Conservation (phyloP, 92 coral and sea anemone species). For the Pocillopora meandrina region DNA sequence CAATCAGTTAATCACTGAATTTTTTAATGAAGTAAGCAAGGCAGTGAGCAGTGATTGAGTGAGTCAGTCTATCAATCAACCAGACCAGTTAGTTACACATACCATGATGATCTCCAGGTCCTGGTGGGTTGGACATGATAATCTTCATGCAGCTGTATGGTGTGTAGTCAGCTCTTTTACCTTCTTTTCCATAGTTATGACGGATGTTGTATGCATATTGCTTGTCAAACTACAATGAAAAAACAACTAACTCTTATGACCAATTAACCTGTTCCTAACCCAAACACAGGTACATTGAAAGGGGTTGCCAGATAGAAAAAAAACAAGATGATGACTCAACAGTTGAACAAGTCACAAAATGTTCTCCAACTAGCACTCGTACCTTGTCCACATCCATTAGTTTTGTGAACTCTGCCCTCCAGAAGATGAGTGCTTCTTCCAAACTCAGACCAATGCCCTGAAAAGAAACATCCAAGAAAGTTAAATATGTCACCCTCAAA, state of each 20-base stretch:
- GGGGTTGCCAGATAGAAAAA: too few species aligned
- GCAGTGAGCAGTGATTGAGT: too few species aligned
- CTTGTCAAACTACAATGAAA: slow-evolving; percentile 84
- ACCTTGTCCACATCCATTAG: slow-evolving; percentile 98
- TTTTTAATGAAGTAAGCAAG: too few species aligned
- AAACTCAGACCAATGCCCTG: slow-evolving; percentile 94
- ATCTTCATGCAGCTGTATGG: slow-evolving; percentile 98
- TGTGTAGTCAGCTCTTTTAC: slow-evolving; percentile 92
- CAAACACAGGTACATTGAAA: background rate
- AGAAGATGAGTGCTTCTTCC: slow-evolving; percentile 91
- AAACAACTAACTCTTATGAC: background rate
- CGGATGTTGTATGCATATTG: slow-evolving; percentile 95
- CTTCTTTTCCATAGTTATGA: slow-evolving; percentile 97
- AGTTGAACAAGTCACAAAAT: too few species aligned
- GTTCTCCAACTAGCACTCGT: background rate
- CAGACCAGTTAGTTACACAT: background rate
- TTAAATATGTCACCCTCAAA: background rate
- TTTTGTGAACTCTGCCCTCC: slow-evolving; percentile 93
- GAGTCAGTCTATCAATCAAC: too few species aligned
- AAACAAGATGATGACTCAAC: too few species aligned
- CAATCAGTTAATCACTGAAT: too few species aligned
- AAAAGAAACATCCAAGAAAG: background rate
- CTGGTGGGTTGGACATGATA: slow-evolving; percentile 93
- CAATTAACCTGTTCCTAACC: background rate
- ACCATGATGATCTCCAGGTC: slow-evolving; percentile 97